A percentile compares a stretch with the other conserved stretches of the same genome.
These are phyloP conservation scores for Eulemur rufifrons DNA, from an alignment of 2,113 vertebrate genomes.

Conservation along the genomic window DNA sequence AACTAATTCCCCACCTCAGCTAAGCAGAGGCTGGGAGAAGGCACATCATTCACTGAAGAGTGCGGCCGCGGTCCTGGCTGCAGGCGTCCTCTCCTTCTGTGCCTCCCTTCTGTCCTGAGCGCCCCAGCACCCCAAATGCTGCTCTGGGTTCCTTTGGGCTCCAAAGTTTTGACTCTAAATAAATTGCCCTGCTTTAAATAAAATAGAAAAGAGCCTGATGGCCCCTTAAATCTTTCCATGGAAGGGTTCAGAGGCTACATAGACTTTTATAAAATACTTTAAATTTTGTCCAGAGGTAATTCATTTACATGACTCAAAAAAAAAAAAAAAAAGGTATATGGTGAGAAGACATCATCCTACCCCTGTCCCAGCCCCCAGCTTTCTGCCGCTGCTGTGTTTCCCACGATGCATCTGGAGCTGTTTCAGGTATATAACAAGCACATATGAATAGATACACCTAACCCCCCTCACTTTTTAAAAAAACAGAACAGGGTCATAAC, in stretches of 20 bases:
- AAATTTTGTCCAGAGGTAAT: background rate
- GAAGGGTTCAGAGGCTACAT: background rate
- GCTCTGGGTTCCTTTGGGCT: background rate
- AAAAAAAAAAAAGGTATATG: background rate
- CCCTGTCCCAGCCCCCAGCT: background rate
- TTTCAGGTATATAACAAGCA: background rate
- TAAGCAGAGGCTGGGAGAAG: background rate
- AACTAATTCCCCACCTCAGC: background rate
- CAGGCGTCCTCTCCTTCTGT: background rate
- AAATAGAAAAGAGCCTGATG: background rate
- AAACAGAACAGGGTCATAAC: background rate
- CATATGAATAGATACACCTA: background rate
- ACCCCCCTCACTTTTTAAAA: background rate
- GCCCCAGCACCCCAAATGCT: too few species aligned
- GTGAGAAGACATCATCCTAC: background rate
- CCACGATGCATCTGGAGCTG: background rate
- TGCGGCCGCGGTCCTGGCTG: fast-evolving
- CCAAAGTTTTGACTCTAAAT: background rate
- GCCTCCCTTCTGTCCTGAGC: background rate
- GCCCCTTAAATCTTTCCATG: background rate
- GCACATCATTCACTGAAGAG: fast-evolving
- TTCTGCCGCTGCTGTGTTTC: background rate
- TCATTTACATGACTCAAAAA: background rate
- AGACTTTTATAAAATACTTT: background rate
- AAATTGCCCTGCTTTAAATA: background rate